phyloP scores from a whole-genome alignment of 2,888 invertebrate genomes.

The Chymomyza caudatula region DNA sequence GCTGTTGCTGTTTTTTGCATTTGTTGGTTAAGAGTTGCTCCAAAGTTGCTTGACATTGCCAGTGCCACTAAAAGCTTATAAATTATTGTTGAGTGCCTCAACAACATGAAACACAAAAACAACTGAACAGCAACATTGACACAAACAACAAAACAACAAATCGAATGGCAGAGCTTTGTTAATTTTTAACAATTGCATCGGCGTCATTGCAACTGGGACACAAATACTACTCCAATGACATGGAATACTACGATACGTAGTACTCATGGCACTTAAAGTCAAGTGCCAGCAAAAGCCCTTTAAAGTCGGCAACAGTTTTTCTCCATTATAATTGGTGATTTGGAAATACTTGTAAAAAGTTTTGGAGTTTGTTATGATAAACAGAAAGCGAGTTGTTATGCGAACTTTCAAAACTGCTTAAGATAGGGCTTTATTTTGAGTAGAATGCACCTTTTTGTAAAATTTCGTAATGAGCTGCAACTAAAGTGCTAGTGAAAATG shows the following conservation, averaged over 20 bases:
- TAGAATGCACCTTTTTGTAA: no score
- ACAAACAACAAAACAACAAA: not conserved
- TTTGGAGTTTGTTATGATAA: not conserved
- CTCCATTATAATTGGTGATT: not conserved
- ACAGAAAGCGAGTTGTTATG: no score
- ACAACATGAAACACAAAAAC: constrained; percentile 27
- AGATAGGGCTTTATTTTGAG: no score
- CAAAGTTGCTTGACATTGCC: not conserved
- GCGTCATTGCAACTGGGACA: not conserved
- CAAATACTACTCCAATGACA: not conserved
- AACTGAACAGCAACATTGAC: constrained; percentile 10
- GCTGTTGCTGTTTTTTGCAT: constrained; percentile 14
- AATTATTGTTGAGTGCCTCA: constrained; percentile 55
- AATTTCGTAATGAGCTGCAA: no score
- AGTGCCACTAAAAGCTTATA: constrained; percentile 65
- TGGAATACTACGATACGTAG: no score
- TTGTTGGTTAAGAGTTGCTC: not conserved
- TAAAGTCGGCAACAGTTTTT: not conserved
- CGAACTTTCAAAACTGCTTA: no score
- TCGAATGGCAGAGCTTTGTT: constrained; percentile 46
- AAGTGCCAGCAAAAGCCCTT: not conserved
- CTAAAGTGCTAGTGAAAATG: no score
- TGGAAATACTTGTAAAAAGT: not conserved
- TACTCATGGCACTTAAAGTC: not conserved
- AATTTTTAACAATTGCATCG: constrained; percentile 53